These are phyloP conservation scores for Conus canariensis DNA, from an alignment of 2,888 invertebrate species.

Conservation along the genomic window DNA sequence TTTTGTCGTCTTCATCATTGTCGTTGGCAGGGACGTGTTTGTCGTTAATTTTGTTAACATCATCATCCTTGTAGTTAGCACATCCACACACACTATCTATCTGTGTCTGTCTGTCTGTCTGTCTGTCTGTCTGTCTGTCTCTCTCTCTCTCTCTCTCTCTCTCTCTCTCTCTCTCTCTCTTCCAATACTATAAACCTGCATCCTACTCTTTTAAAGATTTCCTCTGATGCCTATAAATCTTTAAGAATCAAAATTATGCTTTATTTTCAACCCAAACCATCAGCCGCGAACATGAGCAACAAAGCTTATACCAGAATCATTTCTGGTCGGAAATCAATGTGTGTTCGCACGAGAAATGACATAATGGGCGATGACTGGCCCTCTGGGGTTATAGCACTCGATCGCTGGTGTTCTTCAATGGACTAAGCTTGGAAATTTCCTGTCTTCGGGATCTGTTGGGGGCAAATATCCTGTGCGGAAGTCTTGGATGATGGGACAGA, in stretches of 20 bases:
- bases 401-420: background rate
- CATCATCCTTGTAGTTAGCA: too few relatives aligned
- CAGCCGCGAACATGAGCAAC: too few relatives aligned
- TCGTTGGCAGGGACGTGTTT: too few relatives aligned
- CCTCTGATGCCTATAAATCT: too few relatives aligned
- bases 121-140: background rate
- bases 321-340: conserved; percentile 27
- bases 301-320: background rate
- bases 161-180: background rate
- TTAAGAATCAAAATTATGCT: too few relatives aligned
- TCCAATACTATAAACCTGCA: background rate
- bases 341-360: background rate
- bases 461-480: conserved; percentile 18
- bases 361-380: conserved; percentile 19
- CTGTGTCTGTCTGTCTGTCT: background rate
- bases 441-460: background rate
- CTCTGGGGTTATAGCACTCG: background rate
- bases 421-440: conserved; percentile 29
- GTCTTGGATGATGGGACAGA: background rate
- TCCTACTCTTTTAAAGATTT: too few relatives aligned
- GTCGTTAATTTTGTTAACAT: too few relatives aligned
- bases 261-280: too few relatives aligned
- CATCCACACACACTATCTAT: background rate
- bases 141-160: background rate
- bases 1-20: too few relatives aligned